Base-by-base conservation (phyloP, 1,140 invertebrate genomes). In the Diabrotica undecimpunctata region DNA sequence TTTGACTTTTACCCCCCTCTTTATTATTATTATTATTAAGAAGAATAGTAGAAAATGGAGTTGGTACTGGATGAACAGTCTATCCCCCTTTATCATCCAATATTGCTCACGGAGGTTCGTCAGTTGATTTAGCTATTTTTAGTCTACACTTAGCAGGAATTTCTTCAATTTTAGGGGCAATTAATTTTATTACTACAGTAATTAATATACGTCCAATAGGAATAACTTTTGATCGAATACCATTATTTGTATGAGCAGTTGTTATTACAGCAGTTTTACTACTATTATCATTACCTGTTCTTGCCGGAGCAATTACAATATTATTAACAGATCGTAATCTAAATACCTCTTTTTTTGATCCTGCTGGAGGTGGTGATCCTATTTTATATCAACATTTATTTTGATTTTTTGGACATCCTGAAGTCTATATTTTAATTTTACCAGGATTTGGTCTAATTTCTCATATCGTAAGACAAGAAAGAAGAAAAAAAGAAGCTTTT, bases 391-490 rank as follows among this genome's bases (percentile, higher is more conserved):
- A 91, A 84, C 89, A 91, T 78, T 81, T 90, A 82, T 90, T 91
- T 83, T 90, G 87, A 84, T 90, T 91, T 80, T 90, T 89, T 85
- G 87, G 88, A 0, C 88, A 91, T 66, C 87, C 88, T 41, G 88
- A 90, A 85, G 87, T 90, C 69, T 90, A 91, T 80, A 88, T 92
- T 87, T 79, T 86, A 81, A 86, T 87, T 82, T 72, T 86, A 70
- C 83, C 82, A 7, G 82, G 83, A 80, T 88, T 87, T 81, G 86
- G 84, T 13, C 82, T 87, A 79, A 84, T 87, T 76, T 86, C 83
- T 37, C 84, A 87, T 75, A 86, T 87, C 80, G 83, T 87, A 80
- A 81, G 75, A 38, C 79, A 82, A 75, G 80, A 84, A 81, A 81
- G 79, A 72, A 79, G 81, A 10, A 86, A 85, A 83, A 85, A 82